Evolutionary conservation across 2,113 vertebrate species (phyloP).

Genomic region (Enhydra lutris): DNA sequence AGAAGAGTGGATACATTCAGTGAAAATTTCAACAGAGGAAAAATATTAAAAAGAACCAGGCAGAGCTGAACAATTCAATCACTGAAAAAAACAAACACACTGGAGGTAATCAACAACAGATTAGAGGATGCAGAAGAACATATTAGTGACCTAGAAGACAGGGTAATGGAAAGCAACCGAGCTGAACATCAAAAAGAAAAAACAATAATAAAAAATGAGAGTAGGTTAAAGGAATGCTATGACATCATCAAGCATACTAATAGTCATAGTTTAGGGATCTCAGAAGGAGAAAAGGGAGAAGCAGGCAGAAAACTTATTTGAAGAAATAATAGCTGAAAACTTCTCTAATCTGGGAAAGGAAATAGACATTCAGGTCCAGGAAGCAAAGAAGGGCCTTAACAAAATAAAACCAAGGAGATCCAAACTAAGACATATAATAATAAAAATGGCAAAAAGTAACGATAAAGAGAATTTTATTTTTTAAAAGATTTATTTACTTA

Average conservation of each 20-base stretch:
- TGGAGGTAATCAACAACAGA: not conserved
- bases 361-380: not conserved
- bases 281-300: too few relatives aligned
- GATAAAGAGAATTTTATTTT: not conserved
- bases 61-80: not conserved
- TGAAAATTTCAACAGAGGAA: not conserved
- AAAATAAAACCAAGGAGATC: not conserved
- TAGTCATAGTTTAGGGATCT: too few relatives aligned
- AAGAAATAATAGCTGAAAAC: too few relatives aligned
- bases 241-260: not conserved
- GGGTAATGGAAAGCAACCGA: not conserved
- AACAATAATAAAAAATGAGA: not conserved
- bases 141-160: not conserved
- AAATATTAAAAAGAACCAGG: not conserved
- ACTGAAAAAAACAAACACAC: not conserved
- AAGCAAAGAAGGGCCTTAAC: not conserved
- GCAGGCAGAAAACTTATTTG: too few relatives aligned
- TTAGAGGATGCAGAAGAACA: not conserved
- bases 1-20: not conserved
- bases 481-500: not conserved
- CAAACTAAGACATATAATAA: not conserved
- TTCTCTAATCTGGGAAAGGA: not conserved
- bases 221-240: not conserved
- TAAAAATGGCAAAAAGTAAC: not conserved
- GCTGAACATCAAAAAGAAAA: not conserved